phyloP scores from a whole-genome alignment of 2,888 invertebrate species.

The Chrysodeixis includens region DNA sequence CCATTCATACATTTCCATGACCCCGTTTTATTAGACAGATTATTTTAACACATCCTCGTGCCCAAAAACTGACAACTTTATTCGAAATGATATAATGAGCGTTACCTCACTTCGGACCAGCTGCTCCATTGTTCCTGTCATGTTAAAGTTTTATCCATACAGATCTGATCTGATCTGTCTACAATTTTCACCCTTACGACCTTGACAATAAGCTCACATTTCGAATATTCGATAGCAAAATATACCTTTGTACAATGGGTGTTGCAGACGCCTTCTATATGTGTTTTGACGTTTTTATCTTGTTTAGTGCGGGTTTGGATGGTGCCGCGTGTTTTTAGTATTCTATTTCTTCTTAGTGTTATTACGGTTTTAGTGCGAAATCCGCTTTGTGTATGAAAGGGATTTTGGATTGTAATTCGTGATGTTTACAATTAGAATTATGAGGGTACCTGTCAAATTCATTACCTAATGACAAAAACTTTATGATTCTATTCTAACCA shows the following conservation, averaged over 20 bases:
- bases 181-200: conserved; percentile 27
- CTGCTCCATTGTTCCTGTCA: conserved; percentile 58
- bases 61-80: conserved; percentile 67
- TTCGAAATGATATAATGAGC: conserved; percentile 65
- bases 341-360: conserved; percentile 33
- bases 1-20: conserved; percentile 63
- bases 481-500: background rate
- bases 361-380: conserved; percentile 29
- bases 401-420: background rate
- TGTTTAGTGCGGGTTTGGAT: conserved; percentile 42
- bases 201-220: conserved; percentile 23
- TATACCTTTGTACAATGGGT: conserved; percentile 40
- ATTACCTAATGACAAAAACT: background rate
- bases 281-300: conserved; percentile 54
- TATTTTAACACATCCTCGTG: conserved; percentile 71
- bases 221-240: conserved; percentile 32
- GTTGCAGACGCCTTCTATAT: conserved; percentile 39
- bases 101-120: conserved; percentile 54
- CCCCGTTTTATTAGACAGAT: conserved; percentile 73
- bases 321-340: conserved; percentile 33
- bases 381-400: conserved; percentile 15
- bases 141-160: conserved; percentile 54
- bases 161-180: conserved; percentile 19
- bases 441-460: background rate
- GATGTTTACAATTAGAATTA: background rate